These are phyloP conservation scores for Nomada goodeniana DNA, from an alignment of 2,888 invertebrate genomes.

Conservation along the genomic window DNA sequence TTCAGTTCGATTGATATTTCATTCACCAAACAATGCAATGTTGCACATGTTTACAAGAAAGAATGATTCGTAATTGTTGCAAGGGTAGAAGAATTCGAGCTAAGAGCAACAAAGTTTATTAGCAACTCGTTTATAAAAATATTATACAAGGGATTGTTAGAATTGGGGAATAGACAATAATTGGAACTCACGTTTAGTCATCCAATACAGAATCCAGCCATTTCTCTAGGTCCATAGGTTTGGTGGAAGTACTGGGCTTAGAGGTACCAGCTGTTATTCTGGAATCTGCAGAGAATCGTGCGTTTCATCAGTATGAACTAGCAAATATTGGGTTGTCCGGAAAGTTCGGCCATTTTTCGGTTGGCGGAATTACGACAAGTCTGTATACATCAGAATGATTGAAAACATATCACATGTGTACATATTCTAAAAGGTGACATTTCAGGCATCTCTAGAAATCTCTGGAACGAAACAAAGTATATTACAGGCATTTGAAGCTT, in stretches of 20 bases:
- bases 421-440: no score
- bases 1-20: background rate
- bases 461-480: no score
- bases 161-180: background rate
- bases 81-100: no score
- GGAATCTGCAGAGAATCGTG: slow-evolving; percentile 55
- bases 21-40: background rate
- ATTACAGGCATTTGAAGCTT: no score
- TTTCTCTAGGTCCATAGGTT: slow-evolving; percentile 79
- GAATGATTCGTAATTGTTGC: background rate
- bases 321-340: background rate
- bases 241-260: slow-evolving; percentile 59
- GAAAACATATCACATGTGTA: no score
- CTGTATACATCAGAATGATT: no score
- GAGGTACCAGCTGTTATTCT: slow-evolving; percentile 25
- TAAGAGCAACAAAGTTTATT: no score
- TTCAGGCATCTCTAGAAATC: no score
- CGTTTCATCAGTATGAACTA: background rate
- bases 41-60: background rate
- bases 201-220: slow-evolving; percentile 81
- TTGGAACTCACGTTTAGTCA: slow-evolving; percentile 63
- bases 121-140: background rate
- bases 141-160: background rate
- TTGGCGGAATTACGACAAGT: no score
- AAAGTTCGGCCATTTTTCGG: no score